Base-by-base conservation (phyloP, 1,140 invertebrate species). In the Tetramorium simillimum region DNA sequence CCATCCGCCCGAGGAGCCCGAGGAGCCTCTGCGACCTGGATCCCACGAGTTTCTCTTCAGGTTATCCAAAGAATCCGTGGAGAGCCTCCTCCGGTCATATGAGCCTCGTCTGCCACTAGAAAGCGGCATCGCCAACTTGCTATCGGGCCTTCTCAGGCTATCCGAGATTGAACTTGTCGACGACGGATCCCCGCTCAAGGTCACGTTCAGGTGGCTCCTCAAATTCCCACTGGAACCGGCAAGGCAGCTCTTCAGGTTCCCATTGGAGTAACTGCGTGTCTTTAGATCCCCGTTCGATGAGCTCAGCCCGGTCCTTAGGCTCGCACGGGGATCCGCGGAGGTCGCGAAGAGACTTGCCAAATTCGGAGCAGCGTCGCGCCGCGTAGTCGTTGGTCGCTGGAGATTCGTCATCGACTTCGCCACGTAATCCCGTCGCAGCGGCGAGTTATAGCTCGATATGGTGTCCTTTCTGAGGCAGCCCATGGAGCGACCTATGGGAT, bases 11-110 rank as follows among this genome's bases (percentile, higher is more conserved):
- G 95, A 96, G 12, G 96, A 96, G 3, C 95, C 95, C 0, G 96
- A 95, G 33, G 96, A 97, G 14, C 96, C 96, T 84, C 96, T 93
- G 46, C 97, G 94, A 40, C 96, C 96, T 7, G 96, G 95, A 90
- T 97, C 97, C 97, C 97, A 97, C 12, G 96, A 96, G 89, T 96
- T 96, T 80, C 97, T 96, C 94, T 97, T 96, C 43, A 94, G 91
- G 65, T 96, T 96, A 93, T 97, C 97, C 91, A 97, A 92, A 0
- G 97, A 97, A 93, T 97, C 97, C 5, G 96, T 96, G 0, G 97
- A 97, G 62, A 97, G 97, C 86, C 96, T 95, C 88, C 96, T 94
- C 56, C 95, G 95, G 56, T 96, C 96, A 67, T 95, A 95, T 0
- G 96, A 96, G 69, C 95, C 95, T 84, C 95, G 95, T 77, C 93